Percentiles rank a stretch among this genome's conserved stretches.
These are phyloP conservation scores for Zonotrichia albicollis DNA, from an alignment of 2,797 vertebrate species.

Conservation along the genomic window DNA sequence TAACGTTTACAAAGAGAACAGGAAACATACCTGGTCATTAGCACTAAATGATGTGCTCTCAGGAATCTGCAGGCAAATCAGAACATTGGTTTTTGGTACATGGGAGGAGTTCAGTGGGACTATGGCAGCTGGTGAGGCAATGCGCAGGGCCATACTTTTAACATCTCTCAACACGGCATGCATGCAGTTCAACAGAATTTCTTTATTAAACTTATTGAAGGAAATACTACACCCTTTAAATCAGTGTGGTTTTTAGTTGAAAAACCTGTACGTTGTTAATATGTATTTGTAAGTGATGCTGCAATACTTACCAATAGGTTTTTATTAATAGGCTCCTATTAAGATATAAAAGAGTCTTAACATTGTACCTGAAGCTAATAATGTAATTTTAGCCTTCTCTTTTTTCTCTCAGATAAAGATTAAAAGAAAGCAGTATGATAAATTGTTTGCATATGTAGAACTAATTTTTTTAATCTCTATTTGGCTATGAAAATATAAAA, in stretches of 20 bases:
- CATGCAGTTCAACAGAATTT: not conserved
- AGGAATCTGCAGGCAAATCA: not conserved
- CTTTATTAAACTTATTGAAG: not conserved
- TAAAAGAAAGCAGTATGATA: not conserved
- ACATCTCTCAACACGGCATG: not conserved
- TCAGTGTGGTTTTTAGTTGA: not conserved
- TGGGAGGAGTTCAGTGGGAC: not conserved
- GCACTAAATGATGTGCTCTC: not conserved
- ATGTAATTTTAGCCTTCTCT: not conserved
- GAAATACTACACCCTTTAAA: not conserved
- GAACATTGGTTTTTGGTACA: not conserved
- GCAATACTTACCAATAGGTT: not conserved
- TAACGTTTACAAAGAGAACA: not conserved
- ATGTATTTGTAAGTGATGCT: not conserved
- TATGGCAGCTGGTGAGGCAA: not conserved
- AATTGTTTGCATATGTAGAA: not conserved
- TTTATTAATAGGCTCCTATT: not conserved
- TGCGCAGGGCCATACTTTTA: not conserved
- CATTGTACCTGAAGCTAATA: not conserved
- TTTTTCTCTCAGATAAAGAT: not conserved
- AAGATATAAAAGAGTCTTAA: too few relatives aligned
- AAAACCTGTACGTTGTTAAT: not conserved
- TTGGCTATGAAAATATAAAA: not conserved
- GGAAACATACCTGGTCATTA: not conserved
- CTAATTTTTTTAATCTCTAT: not conserved